phyloP scores from a whole-genome alignment of 2,888 invertebrate species.

The Dryomyza anilis region DNA sequence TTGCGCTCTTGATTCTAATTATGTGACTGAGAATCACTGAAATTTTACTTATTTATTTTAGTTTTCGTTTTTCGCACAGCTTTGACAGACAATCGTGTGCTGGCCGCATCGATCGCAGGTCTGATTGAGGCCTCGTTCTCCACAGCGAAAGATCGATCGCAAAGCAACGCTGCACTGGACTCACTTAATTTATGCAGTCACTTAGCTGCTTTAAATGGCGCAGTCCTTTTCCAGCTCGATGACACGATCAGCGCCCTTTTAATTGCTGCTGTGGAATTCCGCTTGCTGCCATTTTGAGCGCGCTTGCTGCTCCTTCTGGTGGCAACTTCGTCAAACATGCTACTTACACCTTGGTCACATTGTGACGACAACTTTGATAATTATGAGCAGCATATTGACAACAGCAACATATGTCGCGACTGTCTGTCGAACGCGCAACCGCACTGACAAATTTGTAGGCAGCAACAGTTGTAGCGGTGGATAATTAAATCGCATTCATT shows the following conservation, averaged over 20 bases:
- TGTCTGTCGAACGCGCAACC: neutral
- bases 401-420: neutral
- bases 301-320: neutral
- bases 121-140: neutral
- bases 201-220: too few relatives aligned
- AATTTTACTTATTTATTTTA: neutral
- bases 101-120: too few relatives aligned
- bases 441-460: too few relatives aligned
- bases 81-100: too few relatives aligned
- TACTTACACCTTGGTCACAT: constrained; percentile 15
- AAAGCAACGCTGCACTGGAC: too few relatives aligned
- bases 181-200: too few relatives aligned
- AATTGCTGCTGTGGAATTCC: constrained; percentile 41
- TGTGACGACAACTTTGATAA: neutral
- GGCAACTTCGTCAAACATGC: constrained; percentile 1
- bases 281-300: neutral
- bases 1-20: neutral
- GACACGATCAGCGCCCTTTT: constrained; percentile 47
- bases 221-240: too few relatives aligned
- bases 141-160: too few relatives aligned
- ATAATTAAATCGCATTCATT: too few relatives aligned
- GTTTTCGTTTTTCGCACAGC: too few relatives aligned
- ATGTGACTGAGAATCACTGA: neutral
- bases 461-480: too few relatives aligned
- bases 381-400: neutral